Base-by-base conservation (phyloP, 1,140 invertebrate genomes). In the Pseudomyrmex gracilis region DNA sequence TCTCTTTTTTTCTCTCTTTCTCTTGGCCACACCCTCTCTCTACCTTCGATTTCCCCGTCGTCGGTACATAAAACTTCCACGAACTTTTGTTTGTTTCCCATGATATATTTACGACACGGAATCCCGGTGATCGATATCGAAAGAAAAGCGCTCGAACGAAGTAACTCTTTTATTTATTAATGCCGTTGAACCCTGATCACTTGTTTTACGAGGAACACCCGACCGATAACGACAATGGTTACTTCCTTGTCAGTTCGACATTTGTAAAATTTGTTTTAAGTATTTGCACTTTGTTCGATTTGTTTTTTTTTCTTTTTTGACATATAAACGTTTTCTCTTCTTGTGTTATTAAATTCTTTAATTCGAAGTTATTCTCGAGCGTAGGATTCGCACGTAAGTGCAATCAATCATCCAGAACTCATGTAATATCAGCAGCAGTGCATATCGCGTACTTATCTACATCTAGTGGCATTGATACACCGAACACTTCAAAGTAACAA, bases 1-100 rank as follows among this genome's bases (percentile, higher is more conserved):
- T 76, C 13, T 80, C 58, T 64, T 43, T 63, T n/a, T 83, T 3
- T 78, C 15, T 58, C 15, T 67, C 15, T 45, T 5, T 34, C 34
- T 34, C 47, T 51, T 34, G 4, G 57, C 45, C 53, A 34, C 55
- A 60, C 58, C 58, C 70, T 61, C 49, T 66, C 84, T 34, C 34
- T 5, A 34, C 34, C 34, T 34, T 34, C 83, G 24, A 47, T 63
- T 57, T 45, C 22, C 43, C 47, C 49, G 34, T 53, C 70, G 70
- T 53, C 86, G 57, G 80, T 53, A 71, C 66, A 80, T 80, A 80
- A 80, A 85, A 83, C 53, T 71, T 87, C 60, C 60, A 20, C 43
- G 60, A 73, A 80, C 73, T 64, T 74, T 87, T 87, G 85, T 87
- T 87, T 82, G 68, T 58, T 67, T 53, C 58, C 60, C 76, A 66